Evolutionary conservation across 2,797 vertebrate genomes (phyloP).

Genomic region (Acanthurus leucopareius): DNA sequence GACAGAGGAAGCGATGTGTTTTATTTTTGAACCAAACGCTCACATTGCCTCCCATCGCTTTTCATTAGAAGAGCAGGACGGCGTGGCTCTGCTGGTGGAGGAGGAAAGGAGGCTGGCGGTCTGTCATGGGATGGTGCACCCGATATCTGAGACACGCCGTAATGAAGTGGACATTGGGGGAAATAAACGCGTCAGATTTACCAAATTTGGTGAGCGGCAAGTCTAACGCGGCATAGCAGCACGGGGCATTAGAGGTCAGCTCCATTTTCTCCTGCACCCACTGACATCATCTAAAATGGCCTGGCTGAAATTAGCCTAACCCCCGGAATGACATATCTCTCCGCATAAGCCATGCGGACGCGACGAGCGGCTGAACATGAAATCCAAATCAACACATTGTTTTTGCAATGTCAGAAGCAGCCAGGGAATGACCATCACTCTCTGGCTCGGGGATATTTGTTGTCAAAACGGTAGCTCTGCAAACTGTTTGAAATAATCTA

Average conservation of each 20-base stretch:
- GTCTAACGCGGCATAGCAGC: constrained; percentile 75
- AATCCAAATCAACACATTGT: constrained; percentile 88
- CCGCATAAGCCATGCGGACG: constrained; percentile 73
- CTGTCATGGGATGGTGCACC: constrained; percentile 72
- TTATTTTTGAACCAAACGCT: constrained; percentile 76
- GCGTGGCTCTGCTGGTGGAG: constrained; percentile 52
- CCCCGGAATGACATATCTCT: constrained; percentile 84
- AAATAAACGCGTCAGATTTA: constrained; percentile 75
- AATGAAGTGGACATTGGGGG: constrained; percentile 76
- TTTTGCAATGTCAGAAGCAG: constrained; percentile 84
- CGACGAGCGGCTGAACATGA: constrained; percentile 80
- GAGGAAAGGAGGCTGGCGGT: constrained; percentile 58
- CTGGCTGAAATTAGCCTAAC: constrained; percentile 83
- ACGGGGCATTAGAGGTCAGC: constrained; percentile 77
- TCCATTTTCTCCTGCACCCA: constrained; percentile 72
- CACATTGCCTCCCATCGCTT: constrained; percentile 68
- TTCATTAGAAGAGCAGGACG: constrained; percentile 65
- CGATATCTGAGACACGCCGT: constrained; percentile 54
- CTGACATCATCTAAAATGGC: constrained; percentile 80
- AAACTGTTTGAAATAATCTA: constrained; percentile 83
- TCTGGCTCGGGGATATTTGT: constrained; percentile 85
- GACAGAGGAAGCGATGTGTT: constrained; percentile 72
- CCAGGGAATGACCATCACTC: constrained; percentile 82
- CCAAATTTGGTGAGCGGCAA: constrained; percentile 74
- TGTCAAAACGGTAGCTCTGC: constrained; percentile 80